Evolutionary conservation across 2,113 vertebrate species (phyloP).

Genomic region (Catharus bicknelli): DNA sequence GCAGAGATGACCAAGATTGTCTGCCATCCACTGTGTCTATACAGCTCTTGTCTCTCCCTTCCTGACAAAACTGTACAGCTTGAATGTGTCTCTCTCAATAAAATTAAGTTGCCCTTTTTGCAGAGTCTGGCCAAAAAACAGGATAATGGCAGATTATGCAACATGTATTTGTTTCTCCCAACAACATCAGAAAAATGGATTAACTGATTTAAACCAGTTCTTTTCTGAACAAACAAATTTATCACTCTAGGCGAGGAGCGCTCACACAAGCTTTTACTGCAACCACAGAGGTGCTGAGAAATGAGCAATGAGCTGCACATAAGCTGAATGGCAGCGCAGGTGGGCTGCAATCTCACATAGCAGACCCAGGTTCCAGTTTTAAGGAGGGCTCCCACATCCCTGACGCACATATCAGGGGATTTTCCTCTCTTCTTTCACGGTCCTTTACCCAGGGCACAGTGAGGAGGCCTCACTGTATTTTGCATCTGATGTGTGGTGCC

Average conservation of each 20-base stretch:
- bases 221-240: slow-evolving; percentile 37
- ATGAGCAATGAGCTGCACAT: not conserved
- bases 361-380: not conserved
- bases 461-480: not conserved
- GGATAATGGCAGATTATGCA: slow-evolving; percentile 25
- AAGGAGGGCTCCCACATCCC: not conserved
- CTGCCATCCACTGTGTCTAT: not conserved
- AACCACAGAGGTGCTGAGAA: not conserved
- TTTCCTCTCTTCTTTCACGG: not conserved
- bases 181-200: not conserved
- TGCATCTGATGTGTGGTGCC: not conserved
- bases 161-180: slow-evolving; percentile 9
- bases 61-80: not conserved
- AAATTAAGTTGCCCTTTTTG: not conserved
- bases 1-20: not conserved
- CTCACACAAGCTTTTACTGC: not conserved
- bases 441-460: not conserved
- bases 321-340: not conserved
- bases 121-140: not conserved
- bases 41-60: not conserved
- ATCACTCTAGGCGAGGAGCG: not conserved
- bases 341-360: not conserved
- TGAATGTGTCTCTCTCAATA: not conserved
- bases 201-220: slow-evolving; percentile 15
- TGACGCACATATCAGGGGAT: not conserved